These are phyloP conservation scores for Coranthus polyacanthus DNA, from an alignment of 2,797 vertebrate species.

Conservation along the genomic window DNA sequence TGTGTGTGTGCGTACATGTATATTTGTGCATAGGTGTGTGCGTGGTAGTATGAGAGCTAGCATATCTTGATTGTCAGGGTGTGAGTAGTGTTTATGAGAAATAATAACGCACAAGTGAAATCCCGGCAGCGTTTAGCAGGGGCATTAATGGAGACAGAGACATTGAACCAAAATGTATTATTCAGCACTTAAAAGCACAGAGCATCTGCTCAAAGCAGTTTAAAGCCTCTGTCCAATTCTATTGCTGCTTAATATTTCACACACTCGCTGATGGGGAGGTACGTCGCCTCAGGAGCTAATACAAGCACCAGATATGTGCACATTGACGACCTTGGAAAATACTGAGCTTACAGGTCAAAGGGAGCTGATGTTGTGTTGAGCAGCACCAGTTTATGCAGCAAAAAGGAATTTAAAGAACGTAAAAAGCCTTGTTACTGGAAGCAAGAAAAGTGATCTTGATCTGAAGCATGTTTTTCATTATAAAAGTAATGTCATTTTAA, in stretches of 20 bases:
- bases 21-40: neutral
- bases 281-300: conserved; percentile 51
- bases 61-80: conserved; percentile 59
- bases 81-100: conserved; percentile 74
- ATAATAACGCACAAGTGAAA: conserved; percentile 62
- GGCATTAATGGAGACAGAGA: conserved; percentile 78
- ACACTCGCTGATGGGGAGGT: conserved; percentile 58
- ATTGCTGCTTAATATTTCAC: conserved; percentile 81
- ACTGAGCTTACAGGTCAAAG: conserved; percentile 33
- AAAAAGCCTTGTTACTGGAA: too few relatives aligned
- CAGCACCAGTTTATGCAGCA: too few relatives aligned
- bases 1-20: neutral
- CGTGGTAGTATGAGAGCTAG: conserved; percentile 24
- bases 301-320: conserved; percentile 37
- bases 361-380: conserved; percentile 11
- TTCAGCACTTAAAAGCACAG: conserved; percentile 82
- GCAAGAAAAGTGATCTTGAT: too few relatives aligned
- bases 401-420: too few relatives aligned
- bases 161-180: conserved; percentile 82
- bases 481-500: too few relatives aligned
- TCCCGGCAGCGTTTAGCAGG: conserved; percentile 72
- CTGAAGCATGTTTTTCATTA: too few relatives aligned
- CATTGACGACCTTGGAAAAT: conserved; percentile 47
- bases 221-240: conserved; percentile 73
- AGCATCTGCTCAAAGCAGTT: conserved; percentile 78